A percentile compares a stretch with the other conserved stretches of the same genome.
These are phyloP conservation scores for Cephus pygmeus DNA, from an alignment of 2,888 invertebrate species.

Conservation along the genomic window DNA sequence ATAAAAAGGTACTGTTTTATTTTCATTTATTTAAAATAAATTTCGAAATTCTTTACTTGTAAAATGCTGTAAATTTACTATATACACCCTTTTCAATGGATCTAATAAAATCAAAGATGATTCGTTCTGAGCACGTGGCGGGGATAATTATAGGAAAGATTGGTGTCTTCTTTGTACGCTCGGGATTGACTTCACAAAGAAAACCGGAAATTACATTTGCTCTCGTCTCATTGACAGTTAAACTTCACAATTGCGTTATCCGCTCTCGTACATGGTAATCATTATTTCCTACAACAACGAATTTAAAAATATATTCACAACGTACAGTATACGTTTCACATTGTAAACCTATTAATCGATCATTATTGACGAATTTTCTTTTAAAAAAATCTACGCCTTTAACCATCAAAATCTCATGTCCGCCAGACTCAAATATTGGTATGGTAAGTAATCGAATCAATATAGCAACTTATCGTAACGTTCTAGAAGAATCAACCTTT, in stretches of 20 bases:
- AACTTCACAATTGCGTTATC: constrained; percentile 28
- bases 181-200: constrained; percentile 35
- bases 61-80: background rate
- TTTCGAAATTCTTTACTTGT: background rate
- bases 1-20: background rate
- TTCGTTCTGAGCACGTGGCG: constrained; percentile 20
- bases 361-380: no score
- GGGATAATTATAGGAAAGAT: constrained; percentile 41
- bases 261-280: constrained; percentile 27
- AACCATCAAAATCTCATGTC: background rate
- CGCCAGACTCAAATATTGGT: background rate
- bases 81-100: background rate
- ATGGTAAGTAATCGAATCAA: background rate
- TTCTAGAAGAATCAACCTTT: background rate
- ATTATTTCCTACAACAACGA: constrained; percentile 21
- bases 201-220: constrained; percentile 48
- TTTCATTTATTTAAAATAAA: background rate
- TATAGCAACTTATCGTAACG: background rate
- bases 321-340: background rate
- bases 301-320: background rate
- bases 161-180: constrained; percentile 42
- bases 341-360: background rate
- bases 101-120: constrained; percentile 19
- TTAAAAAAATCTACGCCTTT: background rate
- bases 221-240: constrained; percentile 25